phyloP scores from a whole-genome alignment of 2,113 vertebrate genomes.

The Epinephelus fuscoguttatus region DNA sequence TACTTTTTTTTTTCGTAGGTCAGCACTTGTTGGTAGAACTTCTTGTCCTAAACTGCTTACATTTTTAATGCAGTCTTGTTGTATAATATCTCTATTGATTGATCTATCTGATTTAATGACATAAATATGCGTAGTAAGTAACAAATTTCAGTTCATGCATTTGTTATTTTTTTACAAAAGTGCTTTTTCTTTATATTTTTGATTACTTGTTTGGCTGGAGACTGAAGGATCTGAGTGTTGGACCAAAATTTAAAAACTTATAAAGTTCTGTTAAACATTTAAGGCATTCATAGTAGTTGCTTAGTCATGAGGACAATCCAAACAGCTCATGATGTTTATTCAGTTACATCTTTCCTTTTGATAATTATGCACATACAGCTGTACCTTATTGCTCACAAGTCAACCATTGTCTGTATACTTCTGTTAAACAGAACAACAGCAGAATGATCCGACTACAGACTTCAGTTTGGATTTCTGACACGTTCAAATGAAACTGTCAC shows the following conservation, averaged over 20 bases:
- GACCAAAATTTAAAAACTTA: not conserved
- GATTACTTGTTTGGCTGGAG: not conserved
- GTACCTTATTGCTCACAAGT: not conserved
- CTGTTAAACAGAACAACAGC: no score
- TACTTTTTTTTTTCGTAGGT: not conserved
- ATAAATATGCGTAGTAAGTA: not conserved
- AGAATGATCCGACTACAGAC: no score
- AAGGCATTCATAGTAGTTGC: not conserved
- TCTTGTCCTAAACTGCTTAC: not conserved
- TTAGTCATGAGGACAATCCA: not conserved
- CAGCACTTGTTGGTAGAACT: slow-evolving; percentile 12
- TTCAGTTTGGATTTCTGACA: no score
- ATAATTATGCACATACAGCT: not conserved
- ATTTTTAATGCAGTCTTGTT: slow-evolving; percentile 12
- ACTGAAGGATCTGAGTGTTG: not conserved
- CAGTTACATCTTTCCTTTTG: not conserved
- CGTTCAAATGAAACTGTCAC: no score
- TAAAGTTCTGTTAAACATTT: not conserved
- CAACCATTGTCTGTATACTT: no score
- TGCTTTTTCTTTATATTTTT: not conserved
- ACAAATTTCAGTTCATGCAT: not conserved
- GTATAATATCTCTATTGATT: not conserved
- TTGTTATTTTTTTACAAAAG: not conserved
- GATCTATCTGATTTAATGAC: not conserved
- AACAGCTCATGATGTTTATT: not conserved